Conservation (phyloP, 2,888 invertebrate species). For the Chaitophorus viminalis region DNA sequence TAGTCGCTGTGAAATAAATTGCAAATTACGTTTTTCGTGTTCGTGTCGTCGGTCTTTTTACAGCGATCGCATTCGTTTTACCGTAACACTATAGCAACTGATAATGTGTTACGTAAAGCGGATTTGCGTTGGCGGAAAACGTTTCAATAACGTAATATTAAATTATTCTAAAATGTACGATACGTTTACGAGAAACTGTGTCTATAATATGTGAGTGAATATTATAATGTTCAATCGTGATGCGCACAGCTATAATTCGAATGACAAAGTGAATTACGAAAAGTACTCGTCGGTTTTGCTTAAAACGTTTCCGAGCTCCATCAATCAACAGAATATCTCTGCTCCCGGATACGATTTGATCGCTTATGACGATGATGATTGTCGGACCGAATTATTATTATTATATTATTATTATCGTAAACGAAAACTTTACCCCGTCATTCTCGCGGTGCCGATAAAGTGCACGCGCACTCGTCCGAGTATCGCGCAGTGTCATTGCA, state of each 20-base stretch:
- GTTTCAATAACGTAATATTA: no score
- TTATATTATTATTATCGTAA: background rate
- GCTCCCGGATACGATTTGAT: background rate
- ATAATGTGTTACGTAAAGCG: no score
- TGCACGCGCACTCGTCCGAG: no score
- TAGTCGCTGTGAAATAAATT: no score
- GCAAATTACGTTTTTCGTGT: no score
- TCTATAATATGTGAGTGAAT: background rate
- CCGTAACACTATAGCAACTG: no score
- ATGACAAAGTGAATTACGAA: background rate
- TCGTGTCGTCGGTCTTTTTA: no score
- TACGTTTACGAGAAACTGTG: no score
- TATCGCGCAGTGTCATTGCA: background rate
- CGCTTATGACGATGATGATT: background rate
- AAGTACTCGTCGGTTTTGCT: background rate
- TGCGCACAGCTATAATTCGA: background rate
- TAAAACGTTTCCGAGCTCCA: slow-evolving; percentile 8
- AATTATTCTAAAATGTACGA: no score
- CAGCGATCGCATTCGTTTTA: no score
- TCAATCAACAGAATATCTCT: slow-evolving; percentile 14
- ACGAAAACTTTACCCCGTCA: background rate
- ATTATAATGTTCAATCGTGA: background rate
- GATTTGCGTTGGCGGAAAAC: no score
- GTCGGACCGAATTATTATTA: background rate
- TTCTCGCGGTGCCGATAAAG: background rate